These are phyloP conservation scores for Serinus canaria DNA, from an alignment of 2,113 vertebrate genomes.

Conservation along the genomic window DNA sequence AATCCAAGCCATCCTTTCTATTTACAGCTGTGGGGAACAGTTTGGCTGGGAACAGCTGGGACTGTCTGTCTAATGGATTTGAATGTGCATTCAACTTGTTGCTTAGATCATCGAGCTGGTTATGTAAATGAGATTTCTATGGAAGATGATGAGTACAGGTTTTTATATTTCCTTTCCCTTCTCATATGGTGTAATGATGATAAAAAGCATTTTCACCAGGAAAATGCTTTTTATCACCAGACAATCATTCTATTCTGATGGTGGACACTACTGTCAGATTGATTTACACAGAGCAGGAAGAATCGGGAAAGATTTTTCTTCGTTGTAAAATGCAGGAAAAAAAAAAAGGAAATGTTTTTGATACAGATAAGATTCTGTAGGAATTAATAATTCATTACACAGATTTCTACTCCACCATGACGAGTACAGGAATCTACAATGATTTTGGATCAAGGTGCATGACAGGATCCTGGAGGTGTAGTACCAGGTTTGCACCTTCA, in stretches of 20 bases:
- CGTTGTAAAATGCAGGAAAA: accelerated
- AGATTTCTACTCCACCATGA: not conserved
- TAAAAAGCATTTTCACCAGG: not conserved
- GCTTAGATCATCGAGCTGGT: not conserved
- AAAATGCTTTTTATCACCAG: not conserved
- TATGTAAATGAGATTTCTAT: not conserved
- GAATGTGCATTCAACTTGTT: not conserved
- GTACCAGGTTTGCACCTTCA: not conserved
- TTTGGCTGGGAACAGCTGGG: slow-evolving; percentile 29
- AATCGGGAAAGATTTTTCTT: not conserved
- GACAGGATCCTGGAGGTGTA: not conserved
- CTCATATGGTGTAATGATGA: not conserved
- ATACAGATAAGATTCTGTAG: not conserved
- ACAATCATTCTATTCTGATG: not conserved
- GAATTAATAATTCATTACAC: not conserved
- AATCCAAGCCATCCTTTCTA: not conserved
- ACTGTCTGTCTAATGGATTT: slow-evolving; percentile 17
- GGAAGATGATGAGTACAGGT: not conserved
- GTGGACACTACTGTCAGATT: not conserved
- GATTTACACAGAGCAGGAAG: not conserved
- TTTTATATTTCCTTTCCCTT: not conserved
- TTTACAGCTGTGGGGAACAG: not conserved
- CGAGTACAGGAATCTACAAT: not conserved
- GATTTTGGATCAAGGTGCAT: not conserved
- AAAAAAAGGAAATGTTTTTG: not conserved